Percentiles rank a stretch among this genome's conserved stretches.
phyloP scores from a whole-genome alignment of 2,888 invertebrate genomes.

The Saturnia pavonia region DNA sequence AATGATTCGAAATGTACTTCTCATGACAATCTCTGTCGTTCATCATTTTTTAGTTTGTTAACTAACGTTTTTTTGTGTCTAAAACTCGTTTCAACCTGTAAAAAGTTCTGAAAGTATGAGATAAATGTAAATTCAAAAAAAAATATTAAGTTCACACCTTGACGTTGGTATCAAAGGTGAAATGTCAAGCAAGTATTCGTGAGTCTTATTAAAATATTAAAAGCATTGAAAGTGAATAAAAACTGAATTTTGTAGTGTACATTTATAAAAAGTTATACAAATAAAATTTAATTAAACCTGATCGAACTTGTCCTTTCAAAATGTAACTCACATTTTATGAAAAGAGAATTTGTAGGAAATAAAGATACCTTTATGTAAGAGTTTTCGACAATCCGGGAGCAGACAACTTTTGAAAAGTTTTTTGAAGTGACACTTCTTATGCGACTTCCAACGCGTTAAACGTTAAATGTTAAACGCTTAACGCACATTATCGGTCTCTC shows the following conservation, averaged over 20 bases:
- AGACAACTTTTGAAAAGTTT: too few species aligned
- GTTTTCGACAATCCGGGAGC: not conserved
- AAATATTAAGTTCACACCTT: not conserved
- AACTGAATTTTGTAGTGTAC: not conserved
- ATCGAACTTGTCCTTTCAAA: not conserved
- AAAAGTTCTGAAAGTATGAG: not conserved
- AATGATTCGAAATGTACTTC: not conserved
- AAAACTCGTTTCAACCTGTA: not conserved
- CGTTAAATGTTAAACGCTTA: too few species aligned
- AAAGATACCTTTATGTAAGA: not conserved
- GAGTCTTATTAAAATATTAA: constrained; percentile 18
- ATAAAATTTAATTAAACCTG: not conserved
- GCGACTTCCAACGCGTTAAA: too few species aligned
- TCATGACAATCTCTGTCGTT: too few species aligned
- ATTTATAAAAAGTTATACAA: constrained; percentile 1
- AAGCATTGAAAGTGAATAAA: constrained; percentile 8
- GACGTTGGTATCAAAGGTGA: constrained; percentile 14
- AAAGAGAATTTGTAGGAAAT: not conserved
- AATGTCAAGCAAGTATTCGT: constrained; percentile 20
- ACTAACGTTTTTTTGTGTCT: not conserved
- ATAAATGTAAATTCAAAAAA: not conserved
- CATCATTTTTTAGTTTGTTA: not conserved
- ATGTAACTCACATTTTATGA: not conserved
- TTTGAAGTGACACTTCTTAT: too few species aligned
- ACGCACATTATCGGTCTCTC: too few species aligned